Percentiles rank a stretch among this genome's conserved stretches.
phyloP scores from a whole-genome alignment of 2,888 invertebrate species.

The Orchestes rusci region DNA sequence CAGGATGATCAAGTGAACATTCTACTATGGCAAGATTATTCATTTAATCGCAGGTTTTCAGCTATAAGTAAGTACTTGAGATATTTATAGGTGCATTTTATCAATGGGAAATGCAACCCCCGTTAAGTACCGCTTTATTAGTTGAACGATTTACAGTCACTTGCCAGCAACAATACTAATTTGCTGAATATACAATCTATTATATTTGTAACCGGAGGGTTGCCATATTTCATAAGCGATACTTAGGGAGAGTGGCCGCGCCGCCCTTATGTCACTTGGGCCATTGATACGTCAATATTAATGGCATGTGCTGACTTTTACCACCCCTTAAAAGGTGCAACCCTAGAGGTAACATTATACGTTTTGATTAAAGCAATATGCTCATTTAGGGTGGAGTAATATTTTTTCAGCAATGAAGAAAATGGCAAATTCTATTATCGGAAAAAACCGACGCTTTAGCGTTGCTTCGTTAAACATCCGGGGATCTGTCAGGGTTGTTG shows the following conservation, averaged over 20 bases:
- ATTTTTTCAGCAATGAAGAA: too few relatives aligned
- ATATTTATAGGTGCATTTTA: too few relatives aligned
- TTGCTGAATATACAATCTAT: constrained; percentile 36
- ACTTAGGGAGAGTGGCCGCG: constrained; percentile 33
- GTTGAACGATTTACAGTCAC: constrained; percentile 39
- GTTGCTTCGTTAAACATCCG: constrained; percentile 21
- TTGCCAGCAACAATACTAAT: constrained; percentile 41
- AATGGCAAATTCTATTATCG: constrained; percentile 11
- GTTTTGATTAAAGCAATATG: too few relatives aligned
- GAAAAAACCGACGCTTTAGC: constrained; percentile 15
- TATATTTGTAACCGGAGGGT: constrained; percentile 32
- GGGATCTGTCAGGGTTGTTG: constrained; percentile 22
- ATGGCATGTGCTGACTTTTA: constrained; percentile 20
- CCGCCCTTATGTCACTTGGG: constrained; percentile 32
- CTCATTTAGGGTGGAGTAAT: too few relatives aligned
- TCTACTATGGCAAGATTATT: too few relatives aligned
- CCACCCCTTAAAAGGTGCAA: neutral
- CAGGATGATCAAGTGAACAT: too few relatives aligned
- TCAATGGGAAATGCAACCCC: too few relatives aligned
- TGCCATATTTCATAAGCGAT: constrained; percentile 38
- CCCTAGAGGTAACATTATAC: too few relatives aligned
- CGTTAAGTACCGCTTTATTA: constrained; percentile 42
- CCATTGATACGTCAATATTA: constrained; percentile 39
- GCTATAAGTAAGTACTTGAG: too few relatives aligned
- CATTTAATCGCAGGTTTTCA: too few relatives aligned